phyloP scores from a whole-genome alignment of 2,888 invertebrate species.

The Tigriopus californicus region DNA sequence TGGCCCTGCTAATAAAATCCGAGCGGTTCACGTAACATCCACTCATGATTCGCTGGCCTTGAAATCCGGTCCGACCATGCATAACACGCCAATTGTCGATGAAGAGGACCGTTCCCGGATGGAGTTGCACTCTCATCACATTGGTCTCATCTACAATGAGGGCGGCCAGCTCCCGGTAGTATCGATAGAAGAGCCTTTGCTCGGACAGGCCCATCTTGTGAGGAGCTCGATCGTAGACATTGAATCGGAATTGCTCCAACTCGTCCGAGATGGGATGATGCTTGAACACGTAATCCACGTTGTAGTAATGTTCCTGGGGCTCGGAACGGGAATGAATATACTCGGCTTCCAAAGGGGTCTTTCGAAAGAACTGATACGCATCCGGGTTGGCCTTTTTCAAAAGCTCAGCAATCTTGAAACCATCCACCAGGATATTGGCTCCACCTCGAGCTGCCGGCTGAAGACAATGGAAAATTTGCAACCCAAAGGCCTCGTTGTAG shows the following conservation, averaged over 20 bases:
- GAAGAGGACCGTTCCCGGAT: constrained; percentile 48
- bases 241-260: constrained; percentile 45
- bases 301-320: constrained; percentile 34
- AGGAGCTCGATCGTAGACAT: constrained; percentile 50
- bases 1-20: constrained; percentile 43
- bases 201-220: constrained; percentile 34
- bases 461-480: constrained; percentile 42
- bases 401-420: constrained; percentile 42
- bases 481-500: constrained; percentile 41
- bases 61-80: constrained; percentile 50
- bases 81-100: constrained; percentile 60
- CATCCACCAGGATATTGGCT: constrained; percentile 52
- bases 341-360: constrained; percentile 16
- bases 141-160: neutral
- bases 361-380: constrained; percentile 39
- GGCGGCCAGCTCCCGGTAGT: neutral
- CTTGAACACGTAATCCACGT: constrained; percentile 39
- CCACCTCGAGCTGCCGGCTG: constrained; percentile 44
- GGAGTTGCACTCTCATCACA: constrained; percentile 23
- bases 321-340: neutral
- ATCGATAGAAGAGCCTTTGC: constrained; percentile 38
- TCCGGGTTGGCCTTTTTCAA: constrained; percentile 35
- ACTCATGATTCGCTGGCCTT: constrained; percentile 43
- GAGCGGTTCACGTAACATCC: constrained; percentile 54
- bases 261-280: too few species aligned